phyloP scores from a whole-genome alignment of 2,797 vertebrate genomes.

The Clarias fuscus region DNA sequence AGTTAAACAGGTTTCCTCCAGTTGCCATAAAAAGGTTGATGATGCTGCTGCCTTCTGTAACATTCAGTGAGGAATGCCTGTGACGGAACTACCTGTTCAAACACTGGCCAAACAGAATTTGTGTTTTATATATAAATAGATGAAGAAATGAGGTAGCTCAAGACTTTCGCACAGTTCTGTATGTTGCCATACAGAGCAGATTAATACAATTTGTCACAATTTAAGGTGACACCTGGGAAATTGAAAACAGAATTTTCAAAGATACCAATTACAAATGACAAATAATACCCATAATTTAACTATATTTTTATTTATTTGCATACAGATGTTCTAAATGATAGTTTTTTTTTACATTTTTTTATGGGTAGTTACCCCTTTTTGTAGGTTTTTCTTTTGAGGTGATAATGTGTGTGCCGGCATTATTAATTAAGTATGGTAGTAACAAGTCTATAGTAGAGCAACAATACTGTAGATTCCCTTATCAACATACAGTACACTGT shows the following conservation, averaged over 20 bases:
- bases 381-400: neutral
- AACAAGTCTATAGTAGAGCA: neutral
- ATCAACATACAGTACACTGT: neutral
- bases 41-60: no score
- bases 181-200: neutral
- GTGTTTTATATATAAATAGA: no score
- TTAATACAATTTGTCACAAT: neutral
- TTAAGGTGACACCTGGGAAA: neutral
- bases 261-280: neutral
- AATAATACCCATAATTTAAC: neutral
- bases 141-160: no score
- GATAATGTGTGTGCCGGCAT: neutral
- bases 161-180: no score
- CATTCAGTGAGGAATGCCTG: no score
- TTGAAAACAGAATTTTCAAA: neutral
- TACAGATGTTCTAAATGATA: neutral
- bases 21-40: no score
- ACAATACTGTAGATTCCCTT: neutral
- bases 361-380: neutral
- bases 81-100: no score
- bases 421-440: neutral
- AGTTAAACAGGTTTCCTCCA: no score
- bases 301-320: neutral
- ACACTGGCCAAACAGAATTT: no score
- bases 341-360: neutral